Evolutionary conservation across 1,140 invertebrate genomes (phyloP), one percentile per base, ranked within the genome.

Genomic region (Oppia nitens): DNA sequence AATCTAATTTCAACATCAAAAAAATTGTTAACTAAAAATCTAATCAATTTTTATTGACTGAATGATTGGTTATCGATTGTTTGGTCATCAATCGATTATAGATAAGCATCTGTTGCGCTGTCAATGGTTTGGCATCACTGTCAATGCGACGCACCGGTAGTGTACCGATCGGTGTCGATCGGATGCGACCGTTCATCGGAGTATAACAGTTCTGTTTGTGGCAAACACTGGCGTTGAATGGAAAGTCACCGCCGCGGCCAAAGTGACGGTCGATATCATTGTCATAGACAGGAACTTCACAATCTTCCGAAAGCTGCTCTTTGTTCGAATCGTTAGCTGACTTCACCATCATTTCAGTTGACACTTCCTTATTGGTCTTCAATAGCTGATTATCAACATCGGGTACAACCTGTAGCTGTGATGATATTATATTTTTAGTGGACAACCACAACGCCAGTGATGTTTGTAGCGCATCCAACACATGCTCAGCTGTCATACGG

Each of bases 401-500:
- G 14, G 68, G 69, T 20, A 70, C 68, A 25, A 70, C 66, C 56
- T 69, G 68, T 14, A 66, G 55, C 4, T 63, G 65, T 14, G 62
- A 65, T 14, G 62, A 65, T 61, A 66, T 66, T 68, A 32, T 20
- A 53, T 52, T 20, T 25, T 27, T 55, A 12, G 20, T 53, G 14
- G 9, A 48, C 32, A 56, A 73, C 69, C 76, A 76, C 32, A 69
- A 72, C 12, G 70, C 68, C 54, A 79, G 74, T 58, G 78, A 77
- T 6, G 67, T 65, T 2, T 68, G 64, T 3, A 80, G 67, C 20
- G 69, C 67, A 64, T 77, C 74, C n/a, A 80, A 65, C 2, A 81
- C 78, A 70, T 81, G 74, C 3, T 69, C 61, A 2, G 80, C 79
- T 12, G 78, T 80, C 60, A 79, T 69, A 57, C 81, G 69, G 47